Conservation (phyloP, 2,888 invertebrate genomes). For the Monopis laevigella region DNA sequence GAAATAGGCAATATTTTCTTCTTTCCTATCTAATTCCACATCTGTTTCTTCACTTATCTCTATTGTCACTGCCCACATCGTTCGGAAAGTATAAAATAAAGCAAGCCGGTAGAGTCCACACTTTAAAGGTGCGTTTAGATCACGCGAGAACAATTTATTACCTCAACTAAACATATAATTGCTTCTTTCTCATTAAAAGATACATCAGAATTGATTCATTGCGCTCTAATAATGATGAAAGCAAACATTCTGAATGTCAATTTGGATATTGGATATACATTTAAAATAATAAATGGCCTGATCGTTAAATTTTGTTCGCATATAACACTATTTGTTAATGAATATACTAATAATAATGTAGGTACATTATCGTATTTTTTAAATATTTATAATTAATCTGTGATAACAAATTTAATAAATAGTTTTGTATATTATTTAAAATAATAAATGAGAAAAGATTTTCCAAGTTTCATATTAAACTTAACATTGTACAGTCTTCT, state of each 20-base stretch:
- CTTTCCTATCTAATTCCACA: conserved; percentile 5
- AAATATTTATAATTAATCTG: no score
- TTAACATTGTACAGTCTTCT: no score
- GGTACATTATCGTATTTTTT: no score
- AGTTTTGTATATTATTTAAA: no score
- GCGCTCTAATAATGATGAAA: conserved; percentile 24
- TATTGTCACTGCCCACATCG: conserved; percentile 8
- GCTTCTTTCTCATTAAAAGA: conserved; percentile 29
- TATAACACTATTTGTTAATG: conserved; percentile 17
- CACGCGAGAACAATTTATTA: conserved; percentile 19
- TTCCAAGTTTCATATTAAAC: no score
- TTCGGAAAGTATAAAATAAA: conserved; percentile 13
- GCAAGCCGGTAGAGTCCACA: conserved; percentile 13
- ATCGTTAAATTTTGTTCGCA: conserved; percentile 8
- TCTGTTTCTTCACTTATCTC: conserved; percentile 7
- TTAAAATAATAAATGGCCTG: conserved; percentile 14
- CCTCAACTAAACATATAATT: conserved; percentile 22
- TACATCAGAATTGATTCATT: conserved; percentile 32
- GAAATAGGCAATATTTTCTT: neutral
- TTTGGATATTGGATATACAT: conserved; percentile 21
- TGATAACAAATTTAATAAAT: no score
- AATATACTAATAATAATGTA: conserved; percentile 16
- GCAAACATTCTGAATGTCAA: conserved; percentile 22
- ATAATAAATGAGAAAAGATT: no score
- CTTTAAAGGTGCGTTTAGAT: conserved; percentile 14